Conservation (phyloP, 2,888 invertebrate genomes). For the Physocephala rufipes region DNA sequence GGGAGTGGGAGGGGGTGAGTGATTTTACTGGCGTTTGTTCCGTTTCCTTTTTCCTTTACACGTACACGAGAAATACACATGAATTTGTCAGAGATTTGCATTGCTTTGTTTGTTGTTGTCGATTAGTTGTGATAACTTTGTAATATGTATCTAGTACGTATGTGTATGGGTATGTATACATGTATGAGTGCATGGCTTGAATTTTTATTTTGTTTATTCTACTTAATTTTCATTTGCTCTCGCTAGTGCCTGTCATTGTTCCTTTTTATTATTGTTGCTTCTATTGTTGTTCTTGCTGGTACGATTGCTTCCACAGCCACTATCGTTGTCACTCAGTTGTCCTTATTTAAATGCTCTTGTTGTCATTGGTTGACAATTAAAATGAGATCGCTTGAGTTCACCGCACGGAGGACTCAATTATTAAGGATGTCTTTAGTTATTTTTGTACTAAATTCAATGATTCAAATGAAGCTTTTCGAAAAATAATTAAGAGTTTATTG, state of each 20-base stretch:
- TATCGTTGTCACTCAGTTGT: not conserved
- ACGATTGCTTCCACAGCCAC: not conserved
- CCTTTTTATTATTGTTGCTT: not conserved
- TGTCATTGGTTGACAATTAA: constrained; percentile 10
- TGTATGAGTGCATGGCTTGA: not conserved
- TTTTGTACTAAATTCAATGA: not conserved
- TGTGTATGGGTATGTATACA: too few relatives aligned
- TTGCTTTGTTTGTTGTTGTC: too few relatives aligned
- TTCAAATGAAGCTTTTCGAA: not conserved
- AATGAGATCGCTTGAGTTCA: not conserved
- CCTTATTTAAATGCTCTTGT: not conserved
- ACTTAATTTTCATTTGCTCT: constrained; percentile 31
- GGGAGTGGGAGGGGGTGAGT: too few relatives aligned
- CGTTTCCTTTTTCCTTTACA: too few relatives aligned
- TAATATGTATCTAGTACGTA: too few relatives aligned
- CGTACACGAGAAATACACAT: too few relatives aligned
- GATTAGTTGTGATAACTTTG: too few relatives aligned
- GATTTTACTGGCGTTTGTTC: too few relatives aligned
- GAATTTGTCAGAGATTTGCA: too few relatives aligned
- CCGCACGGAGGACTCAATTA: constrained; percentile 42
- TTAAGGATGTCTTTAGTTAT: constrained; percentile 47
- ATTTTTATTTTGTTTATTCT: constrained; percentile 32
- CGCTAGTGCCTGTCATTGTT: not conserved
- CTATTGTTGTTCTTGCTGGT: not conserved
- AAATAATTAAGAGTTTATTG: too few relatives aligned